These are phyloP conservation scores for Pseudolycoriella hygida DNA, from an alignment of 2,888 invertebrate species.

Conservation along the genomic window DNA sequence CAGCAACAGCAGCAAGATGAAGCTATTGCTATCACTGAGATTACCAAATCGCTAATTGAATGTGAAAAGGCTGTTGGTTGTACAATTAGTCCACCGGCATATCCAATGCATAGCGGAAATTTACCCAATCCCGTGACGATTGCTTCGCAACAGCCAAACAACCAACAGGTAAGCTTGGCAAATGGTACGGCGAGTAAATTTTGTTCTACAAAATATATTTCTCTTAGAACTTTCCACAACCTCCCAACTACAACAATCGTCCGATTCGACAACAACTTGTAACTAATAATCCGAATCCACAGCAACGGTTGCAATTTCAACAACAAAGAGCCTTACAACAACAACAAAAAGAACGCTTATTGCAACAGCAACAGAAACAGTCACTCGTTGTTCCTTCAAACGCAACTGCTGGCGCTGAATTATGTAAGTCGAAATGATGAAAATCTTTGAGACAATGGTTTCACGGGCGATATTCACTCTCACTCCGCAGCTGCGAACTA, in stretches of 20 bases:
- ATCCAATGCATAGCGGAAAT: slow-evolving; percentile 9
- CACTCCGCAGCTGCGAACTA: too few relatives aligned
- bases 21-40: slow-evolving; percentile 72
- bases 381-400: slow-evolving; percentile 65
- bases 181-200: too few relatives aligned
- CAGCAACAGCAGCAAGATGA: slow-evolving; percentile 32
- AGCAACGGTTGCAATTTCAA: slow-evolving; percentile 7
- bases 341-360: slow-evolving; percentile 44
- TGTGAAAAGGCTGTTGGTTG: slow-evolving; percentile 42
- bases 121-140: too few relatives aligned
- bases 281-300: not conserved
- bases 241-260: slow-evolving; percentile 23
- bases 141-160: slow-evolving; percentile 14
- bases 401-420: slow-evolving; percentile 38
- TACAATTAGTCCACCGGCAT: slow-evolving; percentile 15
- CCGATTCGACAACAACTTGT: slow-evolving; percentile 14
- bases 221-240: slow-evolving; percentile 23
- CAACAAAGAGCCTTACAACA: slow-evolving; percentile 14
- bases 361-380: slow-evolving; percentile 66
- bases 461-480: too few relatives aligned
- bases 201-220: too few relatives aligned
- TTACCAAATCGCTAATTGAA: slow-evolving; percentile 80
- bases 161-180: slow-evolving; percentile 16
- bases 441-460: too few relatives aligned
- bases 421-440: slow-evolving; percentile 17